These are phyloP conservation scores for Neuroterus valhalla DNA, from an alignment of 1,140 invertebrate genomes.

Conservation along the genomic window DNA sequence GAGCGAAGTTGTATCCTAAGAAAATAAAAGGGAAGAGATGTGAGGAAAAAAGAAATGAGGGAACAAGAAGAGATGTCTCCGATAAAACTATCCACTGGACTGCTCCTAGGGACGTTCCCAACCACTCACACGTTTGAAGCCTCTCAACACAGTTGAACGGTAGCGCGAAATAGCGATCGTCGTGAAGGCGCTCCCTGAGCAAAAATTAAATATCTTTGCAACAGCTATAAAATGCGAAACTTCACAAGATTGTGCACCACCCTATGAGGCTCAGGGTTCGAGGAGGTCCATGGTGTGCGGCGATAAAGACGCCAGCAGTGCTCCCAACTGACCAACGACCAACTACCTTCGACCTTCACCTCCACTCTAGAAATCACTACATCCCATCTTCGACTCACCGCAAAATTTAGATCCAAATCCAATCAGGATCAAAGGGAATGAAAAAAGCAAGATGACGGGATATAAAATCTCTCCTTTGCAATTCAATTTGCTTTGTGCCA, in stretches of 20 bases:
- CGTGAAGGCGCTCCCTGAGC: constrained; percentile 60
- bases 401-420: neutral
- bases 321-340: constrained; percentile 36
- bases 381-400: constrained; percentile 12
- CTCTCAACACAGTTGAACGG: constrained; percentile 39
- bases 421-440: neutral
- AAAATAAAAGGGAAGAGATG: constrained; percentile 44
- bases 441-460: neutral
- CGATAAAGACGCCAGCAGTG: constrained; percentile 47
- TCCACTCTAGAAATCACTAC: constrained; percentile 14
- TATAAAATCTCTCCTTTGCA: too few species aligned
- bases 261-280: constrained; percentile 29
- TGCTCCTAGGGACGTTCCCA: constrained; percentile 27
- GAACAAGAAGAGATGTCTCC: constrained; percentile 39
- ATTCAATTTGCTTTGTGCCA: too few species aligned
- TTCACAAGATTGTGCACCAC: constrained; percentile 56
- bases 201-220: constrained; percentile 69
- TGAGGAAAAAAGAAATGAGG: constrained; percentile 38
- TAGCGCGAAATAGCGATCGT: constrained; percentile 52
- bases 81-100: constrained; percentile 45
- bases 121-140: constrained; percentile 31
- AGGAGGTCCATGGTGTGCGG: constrained; percentile 18
- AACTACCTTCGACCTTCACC: neutral
- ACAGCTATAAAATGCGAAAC: constrained; percentile 66
- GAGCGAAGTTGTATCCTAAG: constrained; percentile 52